phyloP scores from a whole-genome alignment of 2,888 invertebrate genomes.

The Trachelus troglodyta region DNA sequence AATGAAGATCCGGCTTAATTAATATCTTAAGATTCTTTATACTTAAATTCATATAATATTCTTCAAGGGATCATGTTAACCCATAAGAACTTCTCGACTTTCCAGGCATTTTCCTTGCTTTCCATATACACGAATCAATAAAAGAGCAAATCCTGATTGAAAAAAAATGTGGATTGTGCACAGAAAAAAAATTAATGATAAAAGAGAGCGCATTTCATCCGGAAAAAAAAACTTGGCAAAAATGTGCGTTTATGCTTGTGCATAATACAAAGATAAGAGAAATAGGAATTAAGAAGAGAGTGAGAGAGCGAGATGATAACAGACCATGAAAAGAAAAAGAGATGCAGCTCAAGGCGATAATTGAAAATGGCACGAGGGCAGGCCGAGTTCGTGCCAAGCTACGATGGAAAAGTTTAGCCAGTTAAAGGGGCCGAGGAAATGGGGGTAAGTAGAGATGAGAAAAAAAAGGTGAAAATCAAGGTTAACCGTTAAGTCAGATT shows the following conservation, averaged over 20 bases:
- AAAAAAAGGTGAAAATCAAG: slow-evolving; percentile 23
- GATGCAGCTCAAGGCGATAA: neutral
- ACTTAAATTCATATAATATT: neutral
- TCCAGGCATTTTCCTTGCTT: neutral
- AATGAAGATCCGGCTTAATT: neutral
- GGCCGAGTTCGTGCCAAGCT: neutral
- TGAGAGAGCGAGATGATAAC: neutral
- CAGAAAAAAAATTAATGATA: neutral
- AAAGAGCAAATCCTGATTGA: neutral
- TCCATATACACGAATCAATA: neutral
- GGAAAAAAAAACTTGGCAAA: neutral
- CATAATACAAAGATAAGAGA: no score
- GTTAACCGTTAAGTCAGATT: slow-evolving; percentile 37
- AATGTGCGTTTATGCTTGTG: no score
- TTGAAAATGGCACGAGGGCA: neutral
- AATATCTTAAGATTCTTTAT: neutral
- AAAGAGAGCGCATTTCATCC: neutral
- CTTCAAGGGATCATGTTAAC: neutral
- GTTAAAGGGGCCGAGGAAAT: neutral
- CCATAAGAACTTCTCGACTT: neutral
- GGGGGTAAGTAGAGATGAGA: no score
- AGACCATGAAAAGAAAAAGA: neutral
- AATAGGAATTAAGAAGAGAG: neutral
- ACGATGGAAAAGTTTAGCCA: neutral
- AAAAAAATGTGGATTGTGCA: neutral